phyloP scores from a whole-genome alignment of 2,888 invertebrate genomes.

The Phengaris arion region DNA sequence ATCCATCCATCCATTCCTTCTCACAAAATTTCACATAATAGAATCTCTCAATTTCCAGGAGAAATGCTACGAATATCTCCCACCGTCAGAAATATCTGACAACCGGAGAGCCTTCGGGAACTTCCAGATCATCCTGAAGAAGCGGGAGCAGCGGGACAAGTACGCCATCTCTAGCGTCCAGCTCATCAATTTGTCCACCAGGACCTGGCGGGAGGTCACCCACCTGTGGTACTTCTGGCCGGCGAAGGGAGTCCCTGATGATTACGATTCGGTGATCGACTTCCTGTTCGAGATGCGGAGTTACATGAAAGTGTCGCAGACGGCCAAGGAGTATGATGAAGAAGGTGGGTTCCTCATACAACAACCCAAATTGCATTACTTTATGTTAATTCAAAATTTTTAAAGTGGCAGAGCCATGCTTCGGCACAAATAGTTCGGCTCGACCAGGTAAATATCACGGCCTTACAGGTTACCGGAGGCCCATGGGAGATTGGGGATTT shows the following conservation, averaged over 20 bases:
- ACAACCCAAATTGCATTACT: too few species aligned
- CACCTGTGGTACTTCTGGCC: slow-evolving; percentile 98
- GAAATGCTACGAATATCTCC: slow-evolving; percentile 94
- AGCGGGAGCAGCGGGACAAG: slow-evolving; percentile 93
- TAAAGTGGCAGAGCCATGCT: too few species aligned
- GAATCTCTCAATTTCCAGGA: slow-evolving; percentile 76
- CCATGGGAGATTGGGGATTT: too few species aligned
- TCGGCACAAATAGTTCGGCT: too few species aligned
- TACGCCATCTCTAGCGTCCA: slow-evolving; percentile 93
- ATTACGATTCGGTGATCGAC: slow-evolving; percentile 90
- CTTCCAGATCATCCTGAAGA: slow-evolving; percentile 91
- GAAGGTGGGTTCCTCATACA: slow-evolving; percentile 54
- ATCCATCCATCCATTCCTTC: too few species aligned
- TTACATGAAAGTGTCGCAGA: slow-evolving; percentile 73
- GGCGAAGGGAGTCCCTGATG: slow-evolving; percentile 90
- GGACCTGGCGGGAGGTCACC: slow-evolving; percentile 91
- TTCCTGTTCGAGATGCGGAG: slow-evolving; percentile 91
- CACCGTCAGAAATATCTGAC: slow-evolving; percentile 94
- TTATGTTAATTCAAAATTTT: too few species aligned
- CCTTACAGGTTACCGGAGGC: too few species aligned
- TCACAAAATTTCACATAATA: too few species aligned
- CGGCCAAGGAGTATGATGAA: slow-evolving; percentile 75
- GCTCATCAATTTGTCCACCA: slow-evolving; percentile 89
- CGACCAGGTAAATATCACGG: too few species aligned
- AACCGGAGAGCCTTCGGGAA: slow-evolving; percentile 93